Conservation (phyloP, 2,113 vertebrate genomes). For the Eonycteris spelaea region DNA sequence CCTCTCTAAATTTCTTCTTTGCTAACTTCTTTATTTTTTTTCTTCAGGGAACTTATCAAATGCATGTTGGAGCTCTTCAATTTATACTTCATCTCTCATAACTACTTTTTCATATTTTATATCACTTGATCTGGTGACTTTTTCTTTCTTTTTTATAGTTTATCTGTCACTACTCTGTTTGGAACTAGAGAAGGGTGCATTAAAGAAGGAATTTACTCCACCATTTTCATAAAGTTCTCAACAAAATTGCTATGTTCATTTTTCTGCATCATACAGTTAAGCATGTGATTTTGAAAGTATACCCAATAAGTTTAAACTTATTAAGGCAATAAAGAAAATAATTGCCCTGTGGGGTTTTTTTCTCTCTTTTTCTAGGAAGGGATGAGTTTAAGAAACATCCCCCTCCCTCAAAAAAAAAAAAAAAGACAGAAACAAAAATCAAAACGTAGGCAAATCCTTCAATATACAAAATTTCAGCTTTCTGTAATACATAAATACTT, state of each 20-base stretch:
- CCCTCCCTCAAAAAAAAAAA: not conserved
- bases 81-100: not conserved
- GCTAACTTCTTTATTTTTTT: not conserved
- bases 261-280: not conserved
- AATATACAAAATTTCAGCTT: slow-evolving; percentile 48
- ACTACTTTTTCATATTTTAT: not conserved
- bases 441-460: slow-evolving; percentile 52
- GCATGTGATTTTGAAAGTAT: not conserved
- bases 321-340: slow-evolving; percentile 2
- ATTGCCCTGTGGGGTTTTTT: not conserved
- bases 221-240: not conserved
- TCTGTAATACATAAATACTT: slow-evolving; percentile 63
- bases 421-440: not conserved
- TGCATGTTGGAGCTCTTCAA: not conserved
- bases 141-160: not conserved
- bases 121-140: not conserved
- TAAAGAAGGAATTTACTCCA: not conserved
- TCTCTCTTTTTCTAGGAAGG: not conserved
- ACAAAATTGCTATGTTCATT: not conserved
- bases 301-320: not conserved
- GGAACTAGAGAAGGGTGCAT: not conserved
- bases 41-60: not conserved
- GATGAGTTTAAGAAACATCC: not conserved
- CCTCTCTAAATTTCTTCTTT: not conserved
- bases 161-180: not conserved